Evolutionary conservation across 2,888 invertebrate genomes (phyloP).

Genomic region (Scaptomyza reducta): DNA sequence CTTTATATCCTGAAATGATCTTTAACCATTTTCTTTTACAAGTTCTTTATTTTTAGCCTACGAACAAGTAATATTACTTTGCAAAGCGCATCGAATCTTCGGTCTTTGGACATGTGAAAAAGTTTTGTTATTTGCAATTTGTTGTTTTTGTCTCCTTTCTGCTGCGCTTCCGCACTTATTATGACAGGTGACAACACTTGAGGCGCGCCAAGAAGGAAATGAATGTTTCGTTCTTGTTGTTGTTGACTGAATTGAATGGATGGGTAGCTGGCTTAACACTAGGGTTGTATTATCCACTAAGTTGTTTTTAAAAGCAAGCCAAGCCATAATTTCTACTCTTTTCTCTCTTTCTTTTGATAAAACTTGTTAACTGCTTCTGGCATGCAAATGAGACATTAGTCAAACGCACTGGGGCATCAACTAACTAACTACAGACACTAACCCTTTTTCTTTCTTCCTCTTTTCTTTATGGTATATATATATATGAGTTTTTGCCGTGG

Average conservation of each 20-base stretch:
- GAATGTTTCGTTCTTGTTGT: slow-evolving; percentile 63
- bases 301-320: slow-evolving; percentile 80
- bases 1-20: no score
- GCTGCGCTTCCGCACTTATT: slow-evolving; percentile 75
- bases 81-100: slow-evolving; percentile 29
- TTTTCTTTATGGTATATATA: no score
- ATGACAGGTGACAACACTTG: slow-evolving; percentile 81
- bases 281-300: slow-evolving; percentile 79
- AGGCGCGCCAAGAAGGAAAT: slow-evolving; percentile 79
- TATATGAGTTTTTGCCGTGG: neutral
- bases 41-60: no score
- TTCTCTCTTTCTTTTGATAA: slow-evolving; percentile 14
- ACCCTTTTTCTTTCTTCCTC: slow-evolving; percentile 37
- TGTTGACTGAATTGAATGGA: slow-evolving; percentile 35
- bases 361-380: slow-evolving; percentile 81
- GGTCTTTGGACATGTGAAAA: neutral
- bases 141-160: slow-evolving; percentile 31
- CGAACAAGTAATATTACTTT: no score
- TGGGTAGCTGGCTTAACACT: slow-evolving; percentile 71
- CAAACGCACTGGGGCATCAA: slow-evolving; percentile 75
- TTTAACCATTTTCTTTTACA: no score
- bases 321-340: slow-evolving; percentile 70
- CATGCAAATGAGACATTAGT: slow-evolving; percentile 81
- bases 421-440: slow-evolving; percentile 45
- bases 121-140: slow-evolving; percentile 9